Percentiles rank a stretch among this genome's conserved stretches.
Conservation (phyloP, 2,888 invertebrate genomes). For the Lydus trimaculatus region DNA sequence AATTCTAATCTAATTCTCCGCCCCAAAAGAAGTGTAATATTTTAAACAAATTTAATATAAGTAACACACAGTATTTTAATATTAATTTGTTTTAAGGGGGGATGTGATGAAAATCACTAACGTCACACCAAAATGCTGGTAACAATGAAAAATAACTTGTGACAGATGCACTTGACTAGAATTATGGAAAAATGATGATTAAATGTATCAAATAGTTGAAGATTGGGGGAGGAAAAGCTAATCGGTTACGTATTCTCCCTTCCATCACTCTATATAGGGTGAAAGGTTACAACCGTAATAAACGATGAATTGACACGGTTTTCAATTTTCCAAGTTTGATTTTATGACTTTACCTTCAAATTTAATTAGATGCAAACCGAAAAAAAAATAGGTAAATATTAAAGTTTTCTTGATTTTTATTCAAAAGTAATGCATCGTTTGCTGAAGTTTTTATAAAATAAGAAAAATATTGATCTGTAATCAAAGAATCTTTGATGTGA, state of each 20-base stretch:
- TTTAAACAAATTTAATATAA: not conserved
- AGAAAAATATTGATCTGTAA: constrained; percentile 6
- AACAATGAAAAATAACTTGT: constrained; percentile 31
- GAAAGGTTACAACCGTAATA: not conserved
- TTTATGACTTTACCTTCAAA: not conserved
- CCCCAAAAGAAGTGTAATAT: no score
- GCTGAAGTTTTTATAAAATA: not conserved
- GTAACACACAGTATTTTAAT: not conserved
- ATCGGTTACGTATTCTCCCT: constrained; percentile 3
- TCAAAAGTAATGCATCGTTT: not conserved
- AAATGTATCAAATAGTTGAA: constrained; percentile 27
- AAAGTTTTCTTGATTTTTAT: not conserved
- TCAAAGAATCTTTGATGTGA: not conserved
- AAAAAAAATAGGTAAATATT: not conserved
- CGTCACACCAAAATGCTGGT: constrained; percentile 23
- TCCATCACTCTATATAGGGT: no score
- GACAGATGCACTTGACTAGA: constrained; percentile 36
- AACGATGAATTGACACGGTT: not conserved
- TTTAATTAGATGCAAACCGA: not conserved
- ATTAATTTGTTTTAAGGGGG: constrained; percentile 1
- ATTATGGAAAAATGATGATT: constrained; percentile 37
- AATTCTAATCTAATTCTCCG: no score
- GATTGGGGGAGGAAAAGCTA: constrained; percentile 16
- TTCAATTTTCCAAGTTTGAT: not conserved
- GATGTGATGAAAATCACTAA: not conserved